Evolutionary conservation across 2,888 invertebrate genomes (phyloP).

Genomic region (Dasypolia templi): DNA sequence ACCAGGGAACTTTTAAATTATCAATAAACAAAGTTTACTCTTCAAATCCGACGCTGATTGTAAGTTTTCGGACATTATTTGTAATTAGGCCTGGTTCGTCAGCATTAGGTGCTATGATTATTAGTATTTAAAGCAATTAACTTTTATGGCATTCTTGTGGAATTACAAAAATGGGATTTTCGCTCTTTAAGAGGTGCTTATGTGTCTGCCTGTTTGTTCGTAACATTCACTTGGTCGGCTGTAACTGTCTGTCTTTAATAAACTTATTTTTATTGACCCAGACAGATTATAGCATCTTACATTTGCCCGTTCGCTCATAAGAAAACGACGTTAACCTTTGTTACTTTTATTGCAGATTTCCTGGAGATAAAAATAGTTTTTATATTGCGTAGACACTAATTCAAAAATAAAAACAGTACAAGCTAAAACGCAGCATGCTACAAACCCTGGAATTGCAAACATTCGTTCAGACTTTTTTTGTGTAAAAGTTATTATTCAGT

Average conservation of each 20-base stretch:
- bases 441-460: no score
- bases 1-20: not conserved
- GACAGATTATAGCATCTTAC: not conserved
- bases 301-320: not conserved
- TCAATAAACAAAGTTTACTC: slow-evolving; percentile 30
- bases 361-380: not conserved
- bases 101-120: slow-evolving; percentile 6
- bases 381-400: slow-evolving; percentile 9
- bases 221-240: not conserved
- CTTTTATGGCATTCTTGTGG: not conserved
- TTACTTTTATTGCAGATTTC: not conserved
- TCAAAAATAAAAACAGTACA: slow-evolving; percentile 41
- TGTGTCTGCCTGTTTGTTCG: not conserved
- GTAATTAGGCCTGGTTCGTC: slow-evolving; percentile 27
- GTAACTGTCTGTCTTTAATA: no score
- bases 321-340: not conserved
- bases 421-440: no score
- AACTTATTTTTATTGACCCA: no score
- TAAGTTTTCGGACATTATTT: slow-evolving; percentile 11
- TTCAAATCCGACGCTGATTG: slow-evolving; percentile 42
- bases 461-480: no score
- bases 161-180: not conserved
- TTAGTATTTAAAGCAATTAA: slow-evolving; percentile 8
- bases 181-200: not conserved
- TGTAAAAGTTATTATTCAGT: no score